Conservation (phyloP, 1,140 invertebrate species). For the Zaprionus tsacasi region DNA sequence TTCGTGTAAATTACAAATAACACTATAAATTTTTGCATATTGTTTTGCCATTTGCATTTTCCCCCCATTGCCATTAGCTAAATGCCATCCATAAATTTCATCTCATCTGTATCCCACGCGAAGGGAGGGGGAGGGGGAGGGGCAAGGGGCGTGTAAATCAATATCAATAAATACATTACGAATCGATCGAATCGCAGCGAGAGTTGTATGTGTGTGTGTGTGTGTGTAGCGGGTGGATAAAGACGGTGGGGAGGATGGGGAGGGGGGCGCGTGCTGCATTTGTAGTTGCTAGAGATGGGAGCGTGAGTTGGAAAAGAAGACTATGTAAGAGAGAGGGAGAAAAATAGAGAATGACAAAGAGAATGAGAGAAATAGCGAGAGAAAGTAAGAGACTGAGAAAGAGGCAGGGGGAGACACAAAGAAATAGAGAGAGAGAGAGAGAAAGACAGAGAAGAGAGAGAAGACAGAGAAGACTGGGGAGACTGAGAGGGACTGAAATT, state of each 20-base stretch:
- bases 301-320: background rate
- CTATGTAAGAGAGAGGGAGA: too few relatives aligned
- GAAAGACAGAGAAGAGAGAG: too few relatives aligned
- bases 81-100: constrained; percentile 78
- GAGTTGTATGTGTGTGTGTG: background rate
- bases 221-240: background rate
- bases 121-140: background rate
- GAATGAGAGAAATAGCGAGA: background rate
- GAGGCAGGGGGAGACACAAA: too few relatives aligned
- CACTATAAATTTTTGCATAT: constrained; percentile 70
- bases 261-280: background rate
- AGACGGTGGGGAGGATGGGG: background rate
- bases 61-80: constrained; percentile 56
- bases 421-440: background rate
- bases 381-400: background rate
- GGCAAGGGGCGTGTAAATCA: constrained; percentile 29
- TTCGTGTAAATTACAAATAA: constrained; percentile 76
- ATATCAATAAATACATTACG: constrained; percentile 73
- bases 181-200: constrained; percentile 17
- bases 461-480: too few relatives aligned
- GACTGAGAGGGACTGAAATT: too few relatives aligned
- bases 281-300: background rate
- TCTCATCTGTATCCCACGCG: background rate
- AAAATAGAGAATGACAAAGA: background rate
- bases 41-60: constrained; percentile 37